Evolutionary conservation across 2,797 vertebrate species (phyloP), one percentile per base, ranked within the genome.

Genomic region (Cottoperca gobio): DNA sequence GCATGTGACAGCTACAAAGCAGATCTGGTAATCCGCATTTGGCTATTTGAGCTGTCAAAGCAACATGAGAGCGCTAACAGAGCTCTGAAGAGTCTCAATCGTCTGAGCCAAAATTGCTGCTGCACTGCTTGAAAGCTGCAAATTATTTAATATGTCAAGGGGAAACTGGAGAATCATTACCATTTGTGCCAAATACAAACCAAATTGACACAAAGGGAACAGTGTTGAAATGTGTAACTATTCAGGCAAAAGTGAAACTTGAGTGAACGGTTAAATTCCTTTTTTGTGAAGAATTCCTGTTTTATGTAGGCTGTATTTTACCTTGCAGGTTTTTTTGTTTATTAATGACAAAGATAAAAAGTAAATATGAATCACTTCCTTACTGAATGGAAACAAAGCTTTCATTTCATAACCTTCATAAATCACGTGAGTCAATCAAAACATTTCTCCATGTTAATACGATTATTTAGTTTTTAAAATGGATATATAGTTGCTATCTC

Each of bases 81-180:
- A 69, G 50, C 69, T 73, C 49, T 33, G n/a, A 65, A 71, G 53
- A 49, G 52, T 43, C 46, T 6, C 17, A 49, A 43, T 37, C 2
- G 9, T 59, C 31, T 0, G 39, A 62, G 81, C 79, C 82, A 78
- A 84, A 73, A 63, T 43, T 74, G 16, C 78, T 68, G 55, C 35
- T 68, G 75, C 69, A 45, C 40, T 13, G 28, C 42, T 84, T 79
- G 65, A 79, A 81, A 76, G 76, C 42, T 31, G 40, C 45, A 81
- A 81, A 82, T 77, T 70, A 60, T 77, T 82, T 35, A 82, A 70
- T 49, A 40, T 72, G 31, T 64, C 57, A 31, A 26, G 45, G 6
- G 55, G 46, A 85, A 84, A 81, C 53, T 70, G 78, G 61, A 73
- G 78, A 78, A 55, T 60, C 55, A 53, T 68, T 46, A 48, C 23